Conservation (phyloP, 2,113 vertebrate genomes). For the Synodontis membranacea region DNA sequence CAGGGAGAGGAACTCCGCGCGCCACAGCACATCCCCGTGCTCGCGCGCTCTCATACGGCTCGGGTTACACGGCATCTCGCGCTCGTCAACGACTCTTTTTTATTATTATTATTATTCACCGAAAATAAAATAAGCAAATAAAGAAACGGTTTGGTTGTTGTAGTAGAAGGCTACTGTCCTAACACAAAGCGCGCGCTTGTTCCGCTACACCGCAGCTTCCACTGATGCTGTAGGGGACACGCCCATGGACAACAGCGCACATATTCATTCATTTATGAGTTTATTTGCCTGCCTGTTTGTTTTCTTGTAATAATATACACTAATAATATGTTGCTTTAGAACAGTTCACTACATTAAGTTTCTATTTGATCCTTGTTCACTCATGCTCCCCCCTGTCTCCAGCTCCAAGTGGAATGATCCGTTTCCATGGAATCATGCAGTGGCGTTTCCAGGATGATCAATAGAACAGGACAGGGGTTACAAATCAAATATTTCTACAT, state of each 20-base stretch:
- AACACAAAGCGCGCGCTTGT: not conserved
- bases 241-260: not conserved
- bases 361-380: not conserved
- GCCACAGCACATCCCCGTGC: constrained; percentile 81
- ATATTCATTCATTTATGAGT: not conserved
- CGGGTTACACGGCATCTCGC: constrained; percentile 81
- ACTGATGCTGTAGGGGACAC: constrained; percentile 1
- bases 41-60: constrained; percentile 80
- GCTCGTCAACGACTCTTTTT: not conserved
- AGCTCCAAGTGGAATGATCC: not conserved
- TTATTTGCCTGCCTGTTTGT: not conserved
- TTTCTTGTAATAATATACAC: not conserved
- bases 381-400: not conserved
- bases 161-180: not conserved
- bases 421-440: not conserved
- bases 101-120: not conserved
- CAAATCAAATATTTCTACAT: not conserved
- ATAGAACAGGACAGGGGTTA: not conserved
- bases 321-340: not conserved
- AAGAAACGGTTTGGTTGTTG: not conserved
- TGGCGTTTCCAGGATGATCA: not conserved
- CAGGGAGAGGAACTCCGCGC: constrained; percentile 90
- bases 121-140: not conserved
- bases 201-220: not conserved
- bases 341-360: not conserved